Evolutionary conservation across 2,797 vertebrate genomes (phyloP).

Genomic region (Chelon labrosus): DNA sequence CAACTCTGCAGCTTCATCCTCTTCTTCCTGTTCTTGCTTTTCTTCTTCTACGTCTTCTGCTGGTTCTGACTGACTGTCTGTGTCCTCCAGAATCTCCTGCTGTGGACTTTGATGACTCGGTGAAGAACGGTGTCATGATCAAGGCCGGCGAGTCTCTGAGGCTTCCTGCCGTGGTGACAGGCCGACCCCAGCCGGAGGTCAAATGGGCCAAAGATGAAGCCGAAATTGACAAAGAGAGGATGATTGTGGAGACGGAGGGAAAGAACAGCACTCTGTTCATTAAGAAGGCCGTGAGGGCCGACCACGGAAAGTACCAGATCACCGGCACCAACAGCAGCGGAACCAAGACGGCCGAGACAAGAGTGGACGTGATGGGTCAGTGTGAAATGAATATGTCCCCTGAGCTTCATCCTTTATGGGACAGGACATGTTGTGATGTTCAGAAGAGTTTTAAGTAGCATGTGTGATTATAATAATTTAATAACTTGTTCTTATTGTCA

Average conservation of each 20-base stretch:
- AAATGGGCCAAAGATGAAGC: slow-evolving; percentile 92
- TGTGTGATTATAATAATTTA: too few species aligned
- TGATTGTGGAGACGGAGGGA: slow-evolving; percentile 90
- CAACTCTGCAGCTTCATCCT: background rate
- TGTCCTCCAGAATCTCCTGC: slow-evolving; percentile 87
- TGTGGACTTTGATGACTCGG: slow-evolving; percentile 91
- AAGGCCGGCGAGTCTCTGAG: slow-evolving; percentile 91
- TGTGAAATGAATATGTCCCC: background rate
- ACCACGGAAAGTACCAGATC: slow-evolving; percentile 93
- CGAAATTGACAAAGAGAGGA: slow-evolving; percentile 90
- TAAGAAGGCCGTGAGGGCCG: slow-evolving; percentile 90
- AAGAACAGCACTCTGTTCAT: slow-evolving; percentile 90
- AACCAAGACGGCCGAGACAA: slow-evolving; percentile 91
- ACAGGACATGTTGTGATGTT: too few species aligned
- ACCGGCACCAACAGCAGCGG: slow-evolving; percentile 94
- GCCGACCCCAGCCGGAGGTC: slow-evolving; percentile 92
- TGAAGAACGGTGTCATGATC: slow-evolving; percentile 92
- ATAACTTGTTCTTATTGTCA: too few species aligned
- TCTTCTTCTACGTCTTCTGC: background rate
- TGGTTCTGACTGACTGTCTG: background rate
- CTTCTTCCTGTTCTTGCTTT: background rate
- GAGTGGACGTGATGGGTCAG: slow-evolving; percentile 96
- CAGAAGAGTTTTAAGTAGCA: too few species aligned
- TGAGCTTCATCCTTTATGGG: too few species aligned
- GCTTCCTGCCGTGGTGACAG: slow-evolving; percentile 93